A percentile compares a stretch with the other conserved stretches of the same genome.
Evolutionary conservation across 2,888 invertebrate species (phyloP).

Genomic region (Plebejus melissa): DNA sequence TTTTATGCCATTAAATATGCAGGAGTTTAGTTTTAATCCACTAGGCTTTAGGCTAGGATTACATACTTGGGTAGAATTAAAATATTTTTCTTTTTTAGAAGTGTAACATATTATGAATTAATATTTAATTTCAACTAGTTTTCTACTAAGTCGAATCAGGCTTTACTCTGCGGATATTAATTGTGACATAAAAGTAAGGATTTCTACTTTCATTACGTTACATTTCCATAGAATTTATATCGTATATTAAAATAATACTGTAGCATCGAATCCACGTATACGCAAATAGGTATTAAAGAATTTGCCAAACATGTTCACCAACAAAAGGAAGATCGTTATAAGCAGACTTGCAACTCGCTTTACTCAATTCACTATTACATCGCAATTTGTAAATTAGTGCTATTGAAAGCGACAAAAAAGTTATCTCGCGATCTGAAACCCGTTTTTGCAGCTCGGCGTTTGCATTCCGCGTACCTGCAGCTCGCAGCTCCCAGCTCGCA

Average conservation of each 20-base stretch:
- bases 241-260: too few relatives aligned
- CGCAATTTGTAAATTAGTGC: conserved; percentile 31
- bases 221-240: too few relatives aligned
- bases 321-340: conserved; percentile 17
- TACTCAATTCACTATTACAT: conserved; percentile 23
- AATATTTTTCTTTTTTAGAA: too few relatives aligned
- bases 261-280: too few relatives aligned
- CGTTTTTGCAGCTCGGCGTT: conserved; percentile 60
- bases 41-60: too few relatives aligned
- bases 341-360: conserved; percentile 3
- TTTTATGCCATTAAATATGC: background rate
- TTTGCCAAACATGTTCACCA: background rate
- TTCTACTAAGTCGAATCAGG: too few relatives aligned
- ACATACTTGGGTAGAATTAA: too few relatives aligned
- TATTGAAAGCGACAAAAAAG: conserved; percentile 38
- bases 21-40: background rate
- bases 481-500: conserved; percentile 42
- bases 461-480: conserved; percentile 65
- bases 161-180: too few relatives aligned
- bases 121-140: too few relatives aligned
- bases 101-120: too few relatives aligned
- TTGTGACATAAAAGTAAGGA: too few relatives aligned
- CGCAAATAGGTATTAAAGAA: background rate
- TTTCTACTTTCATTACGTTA: too few relatives aligned
- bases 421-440: conserved; percentile 47